Base-by-base conservation (phyloP, 2,113 vertebrate species). In the Myxocyprinus asiaticus region DNA sequence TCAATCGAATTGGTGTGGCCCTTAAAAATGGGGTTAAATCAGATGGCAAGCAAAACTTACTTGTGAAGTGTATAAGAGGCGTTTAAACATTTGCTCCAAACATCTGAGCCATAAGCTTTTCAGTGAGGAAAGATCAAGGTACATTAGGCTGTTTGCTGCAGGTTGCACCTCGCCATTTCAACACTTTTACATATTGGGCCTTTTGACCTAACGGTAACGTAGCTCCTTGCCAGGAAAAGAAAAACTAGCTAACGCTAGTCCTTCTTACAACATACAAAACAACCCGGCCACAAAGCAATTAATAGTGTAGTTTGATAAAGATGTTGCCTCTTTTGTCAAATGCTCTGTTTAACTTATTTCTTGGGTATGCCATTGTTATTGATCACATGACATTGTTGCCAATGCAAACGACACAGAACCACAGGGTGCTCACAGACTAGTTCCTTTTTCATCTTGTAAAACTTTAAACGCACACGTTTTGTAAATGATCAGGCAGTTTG, bases 381-480 rank as follows among this genome's bases (percentile, higher is more conserved):
- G 48, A 68, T 68, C 48, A 68, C 9, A 33, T 51, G 67, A 10
- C 12, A 51, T 68, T 68, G 48, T 78, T 67, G 48, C 51, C 22
- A 77, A 11, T 73, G 67, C 62, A 44, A 44, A 33, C 22, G 22
- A 33, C 22, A 33, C 72, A 44, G 71, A 45, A n/a, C 33, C 5
- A 67, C 5, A 44, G 15, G 22, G 11, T 48, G 6, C 1, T 9
- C 9, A 0, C 7, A 15, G 48, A 33, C 22, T 33, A 33, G 22
- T 33, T 33, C 22, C 22, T 7, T 11, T 51, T 33, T 12, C 48
- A 68, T 33, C 10, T 33, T 7, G 9, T 51, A 45, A n/a, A 17
- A 17, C 45, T 67, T 47, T 11, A 10, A 67, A 15, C 47, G 12
- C 9, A 7, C 6, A 3, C 11, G 47, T 33, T 68, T 43, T 51